phyloP scores from a whole-genome alignment of 2,797 vertebrate genomes.

The Leucoraja ocellata region DNA sequence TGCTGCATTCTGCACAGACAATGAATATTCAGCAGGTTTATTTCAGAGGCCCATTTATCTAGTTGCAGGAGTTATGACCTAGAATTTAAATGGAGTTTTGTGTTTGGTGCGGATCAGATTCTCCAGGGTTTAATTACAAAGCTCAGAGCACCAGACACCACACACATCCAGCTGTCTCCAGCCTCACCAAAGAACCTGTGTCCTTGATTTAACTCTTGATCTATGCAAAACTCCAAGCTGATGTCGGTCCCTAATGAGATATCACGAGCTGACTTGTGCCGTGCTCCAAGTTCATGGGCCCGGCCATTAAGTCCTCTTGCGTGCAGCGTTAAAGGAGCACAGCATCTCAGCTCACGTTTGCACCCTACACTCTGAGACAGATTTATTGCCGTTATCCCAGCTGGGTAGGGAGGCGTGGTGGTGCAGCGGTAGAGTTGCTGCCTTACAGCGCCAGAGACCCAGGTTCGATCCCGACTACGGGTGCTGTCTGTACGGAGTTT shows the following conservation, averaged over 20 bases:
- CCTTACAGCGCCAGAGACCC: no score
- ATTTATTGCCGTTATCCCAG: no score
- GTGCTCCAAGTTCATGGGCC: not conserved
- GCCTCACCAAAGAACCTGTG: not conserved
- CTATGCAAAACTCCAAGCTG: not conserved
- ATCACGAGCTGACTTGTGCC: not conserved
- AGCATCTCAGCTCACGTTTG: no score
- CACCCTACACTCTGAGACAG: no score
- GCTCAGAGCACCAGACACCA: conserved; percentile 7
- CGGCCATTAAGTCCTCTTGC: not conserved
- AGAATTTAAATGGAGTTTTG: conserved; percentile 23
- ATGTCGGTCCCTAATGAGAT: not conserved
- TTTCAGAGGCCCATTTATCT: conserved; percentile 31
- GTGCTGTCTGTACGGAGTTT: no score
- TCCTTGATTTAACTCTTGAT: conserved; percentile 1
- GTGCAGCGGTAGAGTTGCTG: no score
- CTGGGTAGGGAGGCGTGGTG: no score
- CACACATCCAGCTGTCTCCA: not conserved
- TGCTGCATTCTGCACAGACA: not conserved
- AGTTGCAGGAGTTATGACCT: conserved; percentile 22
- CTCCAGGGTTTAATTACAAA: conserved; percentile 34
- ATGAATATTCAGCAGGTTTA: conserved; percentile 36
- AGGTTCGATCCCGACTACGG: no score
- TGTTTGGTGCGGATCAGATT: not conserved
- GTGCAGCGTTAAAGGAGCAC: not conserved